Evolutionary conservation across 2,888 invertebrate genomes (phyloP).

Genomic region (Tipula unca): DNA sequence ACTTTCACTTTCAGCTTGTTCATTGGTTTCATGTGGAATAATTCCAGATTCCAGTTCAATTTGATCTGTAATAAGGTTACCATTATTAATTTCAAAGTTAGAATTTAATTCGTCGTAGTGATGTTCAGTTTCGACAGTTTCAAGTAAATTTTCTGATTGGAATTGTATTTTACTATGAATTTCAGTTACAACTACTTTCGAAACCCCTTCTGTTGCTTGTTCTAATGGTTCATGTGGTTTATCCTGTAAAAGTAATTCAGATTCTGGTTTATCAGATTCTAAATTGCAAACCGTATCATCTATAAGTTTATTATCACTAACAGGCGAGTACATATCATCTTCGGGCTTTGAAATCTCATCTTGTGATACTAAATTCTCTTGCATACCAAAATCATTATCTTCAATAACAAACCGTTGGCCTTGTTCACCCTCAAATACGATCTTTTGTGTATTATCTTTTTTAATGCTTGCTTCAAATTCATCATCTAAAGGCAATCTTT

Average conservation of each 20-base stretch:
- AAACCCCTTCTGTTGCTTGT: not conserved
- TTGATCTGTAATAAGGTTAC: not conserved
- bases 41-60: not conserved
- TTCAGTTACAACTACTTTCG: not conserved
- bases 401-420: not conserved
- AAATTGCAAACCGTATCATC: not conserved
- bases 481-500: slow-evolving; percentile 31
- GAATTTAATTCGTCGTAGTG: not conserved
- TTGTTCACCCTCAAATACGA: not conserved
- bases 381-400: slow-evolving; percentile 21
- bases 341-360: slow-evolving; percentile 21
- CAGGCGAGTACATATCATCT: slow-evolving; percentile 20
- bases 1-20: not conserved
- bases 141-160: not conserved
- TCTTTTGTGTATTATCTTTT: not conserved
- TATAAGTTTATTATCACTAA: slow-evolving; percentile 19
- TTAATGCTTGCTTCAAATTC: slow-evolving; percentile 18
- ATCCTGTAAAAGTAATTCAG: slow-evolving; percentile 16
- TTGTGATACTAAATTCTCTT: not conserved
- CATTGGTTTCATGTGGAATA: not conserved
- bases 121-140: not conserved
- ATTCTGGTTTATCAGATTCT: slow-evolving; percentile 21
- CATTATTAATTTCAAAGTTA: not conserved
- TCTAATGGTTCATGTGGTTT: not conserved
- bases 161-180: not conserved